Percentiles rank a stretch among this genome's conserved stretches.
Evolutionary conservation across 2,888 invertebrate species (phyloP).

Genomic region (Dasypogon diadema): DNA sequence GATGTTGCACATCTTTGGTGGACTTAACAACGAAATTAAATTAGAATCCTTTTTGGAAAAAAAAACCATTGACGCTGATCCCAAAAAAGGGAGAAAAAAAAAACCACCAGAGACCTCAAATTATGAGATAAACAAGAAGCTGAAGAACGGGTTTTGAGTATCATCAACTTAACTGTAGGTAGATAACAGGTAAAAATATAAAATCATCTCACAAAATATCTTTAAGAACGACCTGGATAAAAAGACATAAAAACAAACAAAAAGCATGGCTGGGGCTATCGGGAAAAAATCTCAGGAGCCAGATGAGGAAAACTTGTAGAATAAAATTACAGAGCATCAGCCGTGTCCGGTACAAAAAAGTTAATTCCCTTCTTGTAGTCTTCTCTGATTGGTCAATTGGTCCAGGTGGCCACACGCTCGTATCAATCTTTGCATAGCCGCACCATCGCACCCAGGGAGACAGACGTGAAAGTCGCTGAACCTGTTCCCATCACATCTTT

Average conservation of each 20-base stretch:
- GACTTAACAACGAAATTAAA: slow-evolving; percentile 4
- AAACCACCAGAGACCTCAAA: slow-evolving; percentile 1
- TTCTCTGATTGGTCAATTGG: slow-evolving; percentile 64
- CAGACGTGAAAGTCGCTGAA: slow-evolving; percentile 48
- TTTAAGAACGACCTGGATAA: slow-evolving; percentile 37
- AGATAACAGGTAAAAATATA: slow-evolving; percentile 49
- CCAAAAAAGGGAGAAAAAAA: neutral
- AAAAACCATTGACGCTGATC: neutral
- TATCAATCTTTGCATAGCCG: slow-evolving; percentile 77
- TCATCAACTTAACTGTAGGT: slow-evolving; percentile 46
- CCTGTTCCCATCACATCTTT: slow-evolving; percentile 40
- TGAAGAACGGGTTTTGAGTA: slow-evolving; percentile 47
- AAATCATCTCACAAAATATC: slow-evolving; percentile 49
- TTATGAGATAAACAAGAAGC: slow-evolving; percentile 51
- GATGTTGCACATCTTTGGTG: neutral
- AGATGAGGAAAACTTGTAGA: slow-evolving; percentile 48
- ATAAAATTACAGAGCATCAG: slow-evolving; percentile 50
- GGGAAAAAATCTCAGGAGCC: slow-evolving; percentile 48
- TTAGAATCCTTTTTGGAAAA: slow-evolving; percentile 10
- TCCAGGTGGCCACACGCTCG: slow-evolving; percentile 66
- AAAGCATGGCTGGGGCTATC: slow-evolving; percentile 4
- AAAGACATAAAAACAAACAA: slow-evolving; percentile 46
- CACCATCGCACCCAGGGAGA: slow-evolving; percentile 80
- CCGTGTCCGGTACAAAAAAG: slow-evolving; percentile 50
- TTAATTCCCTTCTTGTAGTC: slow-evolving; percentile 63